A percentile compares a stretch with the other conserved stretches of the same genome.
These are phyloP conservation scores for Drosophila parabipectinata DNA, from an alignment of 1,140 invertebrate genomes.

Conservation along the genomic window DNA sequence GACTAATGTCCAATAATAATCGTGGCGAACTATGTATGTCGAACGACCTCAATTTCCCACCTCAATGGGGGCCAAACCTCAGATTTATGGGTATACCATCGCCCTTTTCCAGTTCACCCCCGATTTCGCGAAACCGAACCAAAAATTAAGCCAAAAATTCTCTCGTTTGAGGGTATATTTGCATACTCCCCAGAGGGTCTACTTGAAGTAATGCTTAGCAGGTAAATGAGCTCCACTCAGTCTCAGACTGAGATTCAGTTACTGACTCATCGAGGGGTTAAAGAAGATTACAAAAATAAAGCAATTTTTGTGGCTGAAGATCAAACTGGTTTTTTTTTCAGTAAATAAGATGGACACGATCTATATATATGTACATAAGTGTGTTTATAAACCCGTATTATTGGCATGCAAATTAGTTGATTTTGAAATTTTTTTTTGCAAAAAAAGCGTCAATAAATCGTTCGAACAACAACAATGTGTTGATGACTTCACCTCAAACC, in stretches of 20 bases:
- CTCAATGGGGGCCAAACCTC: slow-evolving; percentile 16
- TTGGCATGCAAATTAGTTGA: slow-evolving; percentile 74
- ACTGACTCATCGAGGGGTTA: slow-evolving; percentile 32
- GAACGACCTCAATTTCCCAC: slow-evolving; percentile 68
- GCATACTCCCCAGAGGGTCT: slow-evolving; percentile 23
- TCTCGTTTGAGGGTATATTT: slow-evolving; percentile 22
- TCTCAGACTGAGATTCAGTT: slow-evolving; percentile 7
- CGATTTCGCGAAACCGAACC: slow-evolving; percentile 28
- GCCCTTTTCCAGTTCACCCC: not conserved
- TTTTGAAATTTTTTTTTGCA: slow-evolving; percentile 71
- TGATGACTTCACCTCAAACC: slow-evolving; percentile 71
- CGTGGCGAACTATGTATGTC: slow-evolving; percentile 70
- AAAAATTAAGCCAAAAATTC: slow-evolving; percentile 21
- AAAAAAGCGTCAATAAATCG: slow-evolving; percentile 56
- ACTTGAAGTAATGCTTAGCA: slow-evolving; percentile 27
- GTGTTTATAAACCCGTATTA: slow-evolving; percentile 41
- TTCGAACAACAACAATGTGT: slow-evolving; percentile 47
- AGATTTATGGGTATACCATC: slow-evolving; percentile 8
- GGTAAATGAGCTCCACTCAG: slow-evolving; percentile 47
- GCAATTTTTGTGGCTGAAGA: slow-evolving; percentile 28
- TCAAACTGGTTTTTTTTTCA: slow-evolving; percentile 65
- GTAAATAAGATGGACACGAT: slow-evolving; percentile 42
- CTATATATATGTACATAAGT: slow-evolving; percentile 10
- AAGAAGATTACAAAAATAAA: slow-evolving; percentile 44
- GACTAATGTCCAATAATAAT: slow-evolving; percentile 71